Conservation (phyloP, 2,797 vertebrate species). For the Poecilia velifera region DNA sequence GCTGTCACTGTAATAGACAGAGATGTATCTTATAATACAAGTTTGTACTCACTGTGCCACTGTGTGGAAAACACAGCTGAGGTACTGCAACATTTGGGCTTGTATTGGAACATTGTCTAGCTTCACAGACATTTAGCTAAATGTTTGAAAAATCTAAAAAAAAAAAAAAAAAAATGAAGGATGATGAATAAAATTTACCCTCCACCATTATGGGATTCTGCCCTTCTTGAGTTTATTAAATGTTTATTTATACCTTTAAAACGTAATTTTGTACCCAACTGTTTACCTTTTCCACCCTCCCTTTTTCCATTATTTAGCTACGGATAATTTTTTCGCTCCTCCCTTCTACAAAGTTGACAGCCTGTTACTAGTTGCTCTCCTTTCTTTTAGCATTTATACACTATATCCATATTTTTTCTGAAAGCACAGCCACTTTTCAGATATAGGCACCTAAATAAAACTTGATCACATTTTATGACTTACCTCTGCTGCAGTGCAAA, state of each 20-base stretch:
- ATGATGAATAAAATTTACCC: conserved; percentile 20
- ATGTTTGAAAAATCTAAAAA: conserved; percentile 29
- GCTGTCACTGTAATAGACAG: background rate
- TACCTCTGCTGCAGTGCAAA: conserved; percentile 92
- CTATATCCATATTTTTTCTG: too few relatives aligned
- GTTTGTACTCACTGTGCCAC: background rate
- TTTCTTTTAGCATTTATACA: background rate
- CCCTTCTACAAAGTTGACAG: background rate
- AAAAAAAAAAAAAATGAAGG: conserved; percentile 9
- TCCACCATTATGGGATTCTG: background rate
- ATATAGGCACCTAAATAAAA: background rate
- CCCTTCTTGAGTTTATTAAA: background rate
- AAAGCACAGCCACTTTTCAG: background rate
- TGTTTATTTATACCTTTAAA: background rate
- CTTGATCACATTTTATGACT: conserved; percentile 51
- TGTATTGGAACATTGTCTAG: conserved; percentile 5
- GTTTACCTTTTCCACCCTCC: background rate
- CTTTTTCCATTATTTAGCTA: background rate
- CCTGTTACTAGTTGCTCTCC: background rate
- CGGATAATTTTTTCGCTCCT: background rate
- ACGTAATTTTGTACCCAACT: background rate
- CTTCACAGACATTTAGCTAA: too few relatives aligned
- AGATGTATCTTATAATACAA: background rate
- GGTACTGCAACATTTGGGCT: conserved; percentile 7
- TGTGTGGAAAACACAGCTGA: conserved; percentile 21